These are phyloP conservation scores for Meghimatium bilineatum DNA, from an alignment of 2,888 invertebrate genomes.

Conservation along the genomic window DNA sequence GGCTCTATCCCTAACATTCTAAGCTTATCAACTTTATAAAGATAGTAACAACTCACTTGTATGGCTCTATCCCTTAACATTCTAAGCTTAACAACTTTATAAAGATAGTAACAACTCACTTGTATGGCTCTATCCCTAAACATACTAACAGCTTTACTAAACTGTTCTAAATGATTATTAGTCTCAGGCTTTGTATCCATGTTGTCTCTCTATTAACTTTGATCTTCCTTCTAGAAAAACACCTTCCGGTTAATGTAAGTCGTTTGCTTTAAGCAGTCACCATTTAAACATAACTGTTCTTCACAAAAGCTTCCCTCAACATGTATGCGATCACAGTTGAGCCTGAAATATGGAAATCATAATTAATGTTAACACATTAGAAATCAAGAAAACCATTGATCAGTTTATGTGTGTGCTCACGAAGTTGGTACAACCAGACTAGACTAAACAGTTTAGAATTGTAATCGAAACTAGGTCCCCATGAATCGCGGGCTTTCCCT, in stretches of 20 bases:
- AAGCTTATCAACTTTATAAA: too few relatives aligned
- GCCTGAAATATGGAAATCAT: background rate
- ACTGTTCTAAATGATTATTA: conserved; percentile 48
- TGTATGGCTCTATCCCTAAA: conserved; percentile 44
- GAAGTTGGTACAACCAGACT: background rate
- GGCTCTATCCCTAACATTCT: conserved; percentile 41
- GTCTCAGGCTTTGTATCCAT: conserved; percentile 42
- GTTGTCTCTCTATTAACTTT: background rate
- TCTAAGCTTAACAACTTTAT: conserved; percentile 6
- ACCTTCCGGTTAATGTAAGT: background rate
- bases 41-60: conserved; percentile 25
- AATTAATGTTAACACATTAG: background rate
- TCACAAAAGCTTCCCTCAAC: background rate
- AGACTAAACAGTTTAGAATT: conserved; percentile 14
- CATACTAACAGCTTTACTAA: conserved; percentile 47
- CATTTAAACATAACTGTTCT: background rate
- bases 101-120: conserved; percentile 11
- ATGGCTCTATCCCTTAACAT: conserved; percentile 44
- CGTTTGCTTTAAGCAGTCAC: background rate
- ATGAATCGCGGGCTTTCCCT: too few relatives aligned
- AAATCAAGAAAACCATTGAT: background rate
- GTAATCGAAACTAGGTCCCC: background rate
- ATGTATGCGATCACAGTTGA: background rate
- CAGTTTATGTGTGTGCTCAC: background rate
- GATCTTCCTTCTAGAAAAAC: background rate